phyloP scores from a whole-genome alignment of 2,797 vertebrate genomes.

The Anguilla anguilla region DNA sequence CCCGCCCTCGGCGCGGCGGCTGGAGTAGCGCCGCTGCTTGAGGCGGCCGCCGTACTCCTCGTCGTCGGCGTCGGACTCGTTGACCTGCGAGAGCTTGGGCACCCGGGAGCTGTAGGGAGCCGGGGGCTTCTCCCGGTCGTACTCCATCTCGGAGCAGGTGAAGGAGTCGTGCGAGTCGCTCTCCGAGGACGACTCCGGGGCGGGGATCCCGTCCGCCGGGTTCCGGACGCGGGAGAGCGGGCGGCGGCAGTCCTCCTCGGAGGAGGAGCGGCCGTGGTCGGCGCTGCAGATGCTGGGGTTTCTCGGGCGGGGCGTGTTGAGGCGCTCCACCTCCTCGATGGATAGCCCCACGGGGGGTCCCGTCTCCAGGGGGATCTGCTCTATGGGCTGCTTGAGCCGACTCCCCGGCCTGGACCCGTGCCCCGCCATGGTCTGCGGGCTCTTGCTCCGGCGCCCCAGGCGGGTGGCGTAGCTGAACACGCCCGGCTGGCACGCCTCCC shows the following conservation, averaged over 20 bases:
- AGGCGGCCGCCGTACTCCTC: conserved; percentile 89
- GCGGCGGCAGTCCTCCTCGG: conserved; percentile 90
- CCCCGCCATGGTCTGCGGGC: conserved; percentile 87
- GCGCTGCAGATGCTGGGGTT: conserved; percentile 98
- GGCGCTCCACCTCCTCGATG: conserved; percentile 95
- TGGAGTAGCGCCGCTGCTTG: conserved; percentile 88
- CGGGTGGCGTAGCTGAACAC: conserved; percentile 91
- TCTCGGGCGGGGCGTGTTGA: conserved; percentile 93
- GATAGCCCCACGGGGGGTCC: conserved; percentile 92
- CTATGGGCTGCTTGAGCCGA: conserved; percentile 90
- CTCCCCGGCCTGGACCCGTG: conserved; percentile 87
- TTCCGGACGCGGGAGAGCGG: conserved; percentile 92
- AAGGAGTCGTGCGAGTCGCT: conserved; percentile 99
- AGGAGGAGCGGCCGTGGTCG: conserved; percentile 94
- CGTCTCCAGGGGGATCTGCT: conserved; percentile 87
- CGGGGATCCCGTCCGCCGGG: conserved; percentile 92
- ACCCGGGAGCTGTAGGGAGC: conserved; percentile 85
- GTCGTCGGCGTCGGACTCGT: conserved; percentile 93
- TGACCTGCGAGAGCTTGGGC: conserved; percentile 95
- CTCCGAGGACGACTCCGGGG: conserved; percentile 93
- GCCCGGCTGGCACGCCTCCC: conserved; percentile 83
- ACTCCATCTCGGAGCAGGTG: conserved; percentile 99
- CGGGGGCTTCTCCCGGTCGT: conserved; percentile 87
- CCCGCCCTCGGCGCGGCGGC: conserved; percentile 87
- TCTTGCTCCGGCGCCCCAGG: conserved; percentile 93